Percentiles rank a stretch among this genome's conserved stretches.
Evolutionary conservation across 1,140 invertebrate genomes (phyloP).

Genomic region (Phymorhynchus buccinoides): DNA sequence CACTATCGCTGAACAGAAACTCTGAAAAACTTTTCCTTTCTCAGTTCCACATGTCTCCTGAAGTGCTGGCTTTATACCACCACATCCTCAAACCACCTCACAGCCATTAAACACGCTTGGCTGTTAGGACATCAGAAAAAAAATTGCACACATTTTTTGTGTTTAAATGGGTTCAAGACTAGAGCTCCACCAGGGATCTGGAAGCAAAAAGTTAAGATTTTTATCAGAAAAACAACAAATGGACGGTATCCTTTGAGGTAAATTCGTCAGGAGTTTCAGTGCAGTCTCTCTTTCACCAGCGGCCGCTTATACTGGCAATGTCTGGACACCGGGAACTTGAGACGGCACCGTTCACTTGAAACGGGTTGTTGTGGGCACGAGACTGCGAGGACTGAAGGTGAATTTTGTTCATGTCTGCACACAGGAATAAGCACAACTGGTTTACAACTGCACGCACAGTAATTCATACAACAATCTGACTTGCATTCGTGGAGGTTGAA

Average conservation of each 20-base stretch:
- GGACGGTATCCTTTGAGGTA: slow-evolving; percentile 40
- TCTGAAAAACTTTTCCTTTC: not conserved
- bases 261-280: slow-evolving; percentile 40
- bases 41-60: not conserved
- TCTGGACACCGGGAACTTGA: slow-evolving; percentile 52
- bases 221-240: slow-evolving; percentile 42
- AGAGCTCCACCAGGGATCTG: slow-evolving; percentile 12
- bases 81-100: not conserved
- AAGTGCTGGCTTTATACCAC: not conserved
- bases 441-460: too few relatives aligned
- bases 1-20: not conserved
- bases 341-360: slow-evolving; percentile 46
- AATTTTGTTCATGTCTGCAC: not conserved
- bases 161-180: not conserved
- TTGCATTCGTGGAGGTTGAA: too few relatives aligned
- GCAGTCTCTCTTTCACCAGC: slow-evolving; percentile 59
- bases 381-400: slow-evolving; percentile 17
- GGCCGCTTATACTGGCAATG: slow-evolving; percentile 66
- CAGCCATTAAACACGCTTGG: not conserved
- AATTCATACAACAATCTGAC: too few relatives aligned
- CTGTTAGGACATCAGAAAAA: not conserved
- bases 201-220: slow-evolving; percentile 38
- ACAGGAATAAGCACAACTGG: too few relatives aligned
- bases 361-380: slow-evolving; percentile 53
- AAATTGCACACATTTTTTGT: not conserved